Evolutionary conservation across 1,140 invertebrate genomes (phyloP).

Genomic region (Panagrolaimus sp.): DNA sequence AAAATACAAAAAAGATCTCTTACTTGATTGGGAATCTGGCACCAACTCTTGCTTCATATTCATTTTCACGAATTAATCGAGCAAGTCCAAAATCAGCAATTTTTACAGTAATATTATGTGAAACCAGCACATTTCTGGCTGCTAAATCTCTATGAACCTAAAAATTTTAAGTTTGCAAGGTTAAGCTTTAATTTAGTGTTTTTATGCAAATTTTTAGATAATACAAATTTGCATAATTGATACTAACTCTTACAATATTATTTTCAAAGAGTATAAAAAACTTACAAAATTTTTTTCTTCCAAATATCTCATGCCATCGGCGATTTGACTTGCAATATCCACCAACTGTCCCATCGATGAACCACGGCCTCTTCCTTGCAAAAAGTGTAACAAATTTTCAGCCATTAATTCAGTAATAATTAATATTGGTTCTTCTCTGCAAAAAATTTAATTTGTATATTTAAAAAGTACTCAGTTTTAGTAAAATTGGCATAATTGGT

Average conservation of each 20-base stretch:
- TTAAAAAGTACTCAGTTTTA: no score
- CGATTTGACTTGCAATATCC: conserved; percentile 97
- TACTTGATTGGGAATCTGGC: conserved; percentile 89
- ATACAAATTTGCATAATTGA: no score
- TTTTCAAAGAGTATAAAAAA: no score
- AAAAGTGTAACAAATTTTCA: conserved; percentile 56
- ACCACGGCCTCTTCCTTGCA: conserved; percentile 71
- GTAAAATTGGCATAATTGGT: no score
- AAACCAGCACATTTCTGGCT: conserved; percentile 71
- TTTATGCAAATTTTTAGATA: no score
- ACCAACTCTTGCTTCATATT: conserved; percentile 92
- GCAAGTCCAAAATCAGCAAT: conserved; percentile 94
- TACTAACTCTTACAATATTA: no score
- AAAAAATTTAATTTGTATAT: no score
- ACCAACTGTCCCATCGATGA: conserved; percentile 87
- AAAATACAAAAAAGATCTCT: no score
- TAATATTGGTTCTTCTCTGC: conserved; percentile 85
- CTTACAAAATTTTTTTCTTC: conserved; percentile 64
- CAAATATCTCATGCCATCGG: conserved; percentile 96
- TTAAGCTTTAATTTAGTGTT: no score
- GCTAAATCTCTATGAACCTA: conserved; percentile 77
- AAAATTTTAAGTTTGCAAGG: no score
- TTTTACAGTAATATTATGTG: conserved; percentile 83
- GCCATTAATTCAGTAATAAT: conserved; percentile 97
- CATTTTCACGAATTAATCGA: conserved; percentile 94